Evolutionary conservation across 2,888 invertebrate species (phyloP), one percentile per base, ranked within the genome.

Genomic region (Cinara cedri): DNA sequence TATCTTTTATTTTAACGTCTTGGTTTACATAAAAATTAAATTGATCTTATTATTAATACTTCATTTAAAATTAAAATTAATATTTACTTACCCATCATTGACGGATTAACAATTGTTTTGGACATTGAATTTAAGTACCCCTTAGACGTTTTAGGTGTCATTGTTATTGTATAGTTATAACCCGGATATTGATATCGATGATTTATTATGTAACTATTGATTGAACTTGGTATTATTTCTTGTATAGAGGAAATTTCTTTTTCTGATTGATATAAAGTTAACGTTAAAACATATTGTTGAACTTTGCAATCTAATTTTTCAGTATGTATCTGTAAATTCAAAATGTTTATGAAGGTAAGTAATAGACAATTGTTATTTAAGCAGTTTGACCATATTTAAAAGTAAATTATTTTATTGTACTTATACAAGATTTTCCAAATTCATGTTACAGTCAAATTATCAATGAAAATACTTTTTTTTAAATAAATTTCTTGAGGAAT

Each of bases 121-220:
- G 70, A 19, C 3, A 54, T 54, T 0, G 70, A 42, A 0, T 9
- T 10, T 55, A 70, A 55, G 19, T 34, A 9, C 14, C 54, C 70
- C 4, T 55, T 55, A 13, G 10, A 42, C 42, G 70, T 70, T 16
- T 42, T 70, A 26, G 42, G 54, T 3, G 70, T 70, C 8, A 70
- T 14, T 21, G 34, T 14, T 19, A 42, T 21, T 1, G 9, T 19
- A 16, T 70, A 70, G 3, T 54, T 6, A 55, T 51, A 34, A 19
- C 54, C 42, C 1, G 70, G 42, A 14, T 26, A 19, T 0, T 54
- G 54, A 70, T 26, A 19, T 0, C 54, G 54, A 70, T 55, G 21
- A 26, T 70, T 19, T 34, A 70, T 55, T 4, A 14, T 14, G 14
- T 42, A 54, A 19, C 42, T 14, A 9, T 1, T 55, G 34, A 19